phyloP scores from a whole-genome alignment of 2,797 vertebrate species.

The Threskiornis aethiopicus region DNA sequence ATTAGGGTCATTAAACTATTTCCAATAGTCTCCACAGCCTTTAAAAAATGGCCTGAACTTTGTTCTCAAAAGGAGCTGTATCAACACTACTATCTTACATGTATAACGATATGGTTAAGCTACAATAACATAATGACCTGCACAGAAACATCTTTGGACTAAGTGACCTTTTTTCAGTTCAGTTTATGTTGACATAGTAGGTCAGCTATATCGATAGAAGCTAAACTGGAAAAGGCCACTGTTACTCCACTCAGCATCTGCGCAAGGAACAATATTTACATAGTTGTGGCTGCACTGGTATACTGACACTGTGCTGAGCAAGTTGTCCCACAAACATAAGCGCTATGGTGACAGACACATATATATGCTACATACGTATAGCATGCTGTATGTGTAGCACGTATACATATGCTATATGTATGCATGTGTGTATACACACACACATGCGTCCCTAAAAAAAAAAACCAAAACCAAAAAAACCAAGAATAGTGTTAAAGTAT shows the following conservation, averaged over 20 bases:
- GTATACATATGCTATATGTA: background rate
- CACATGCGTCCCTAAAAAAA: background rate
- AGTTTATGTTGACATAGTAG: background rate
- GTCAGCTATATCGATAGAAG: background rate
- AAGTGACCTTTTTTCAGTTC: background rate
- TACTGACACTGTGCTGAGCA: background rate
- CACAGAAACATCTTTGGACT: background rate
- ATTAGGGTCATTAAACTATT: background rate
- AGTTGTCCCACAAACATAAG: background rate
- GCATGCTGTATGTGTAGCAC: no score
- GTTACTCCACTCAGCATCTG: background rate
- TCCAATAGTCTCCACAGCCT: background rate
- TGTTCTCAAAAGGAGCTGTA: background rate
- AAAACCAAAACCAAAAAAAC: background rate
- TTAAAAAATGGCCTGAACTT: background rate
- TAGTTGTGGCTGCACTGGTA: background rate
- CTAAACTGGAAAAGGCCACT: background rate
- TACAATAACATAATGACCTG: background rate
- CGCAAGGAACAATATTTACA: background rate
- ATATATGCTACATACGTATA: fast-evolving
- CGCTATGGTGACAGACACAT: background rate
- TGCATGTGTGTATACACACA: background rate
- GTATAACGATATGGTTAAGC: background rate
- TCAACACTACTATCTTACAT: background rate
- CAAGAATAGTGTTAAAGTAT: background rate